These are phyloP conservation scores for Elgonia sp. DNA, from an alignment of 2,888 invertebrate genomes.

Conservation along the genomic window DNA sequence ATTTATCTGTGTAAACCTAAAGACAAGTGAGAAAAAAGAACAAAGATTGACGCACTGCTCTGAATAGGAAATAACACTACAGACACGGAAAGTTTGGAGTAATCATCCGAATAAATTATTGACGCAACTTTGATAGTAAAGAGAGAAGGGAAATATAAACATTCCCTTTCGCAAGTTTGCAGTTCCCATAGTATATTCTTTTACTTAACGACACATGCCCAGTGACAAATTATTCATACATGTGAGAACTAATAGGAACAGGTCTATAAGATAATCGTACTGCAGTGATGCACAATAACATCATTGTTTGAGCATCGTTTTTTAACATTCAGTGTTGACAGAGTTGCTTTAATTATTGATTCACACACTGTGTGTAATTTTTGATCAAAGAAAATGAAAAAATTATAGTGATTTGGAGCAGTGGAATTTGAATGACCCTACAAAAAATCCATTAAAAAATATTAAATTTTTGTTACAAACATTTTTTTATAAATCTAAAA, in stretches of 20 bases:
- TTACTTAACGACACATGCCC: slow-evolving; percentile 56
- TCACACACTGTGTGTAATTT: slow-evolving; percentile 3
- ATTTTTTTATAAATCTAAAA: too few relatives aligned
- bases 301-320: slow-evolving; percentile 2
- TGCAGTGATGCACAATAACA: slow-evolving; percentile 30
- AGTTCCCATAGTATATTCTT: slow-evolving; percentile 64
- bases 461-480: too few relatives aligned
- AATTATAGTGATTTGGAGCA: too few relatives aligned
- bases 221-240: slow-evolving; percentile 55
- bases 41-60: slow-evolving; percentile 11
- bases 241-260: slow-evolving; percentile 39
- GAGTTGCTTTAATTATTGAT: slow-evolving; percentile 32
- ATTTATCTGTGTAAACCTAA: background rate
- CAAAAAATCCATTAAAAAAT: too few relatives aligned
- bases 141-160: slow-evolving; percentile 25
- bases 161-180: slow-evolving; percentile 60
- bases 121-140: slow-evolving; percentile 42
- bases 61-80: slow-evolving; percentile 24
- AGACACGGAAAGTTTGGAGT: slow-evolving; percentile 14
- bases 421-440: too few relatives aligned
- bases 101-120: slow-evolving; percentile 51
- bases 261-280: slow-evolving; percentile 69
- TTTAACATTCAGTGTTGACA: slow-evolving; percentile 46
- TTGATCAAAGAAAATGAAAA: background rate
- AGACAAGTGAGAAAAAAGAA: slow-evolving; percentile 25